Conservation (phyloP, 2,113 vertebrate genomes). For the Amblyopsis rosae region DNA sequence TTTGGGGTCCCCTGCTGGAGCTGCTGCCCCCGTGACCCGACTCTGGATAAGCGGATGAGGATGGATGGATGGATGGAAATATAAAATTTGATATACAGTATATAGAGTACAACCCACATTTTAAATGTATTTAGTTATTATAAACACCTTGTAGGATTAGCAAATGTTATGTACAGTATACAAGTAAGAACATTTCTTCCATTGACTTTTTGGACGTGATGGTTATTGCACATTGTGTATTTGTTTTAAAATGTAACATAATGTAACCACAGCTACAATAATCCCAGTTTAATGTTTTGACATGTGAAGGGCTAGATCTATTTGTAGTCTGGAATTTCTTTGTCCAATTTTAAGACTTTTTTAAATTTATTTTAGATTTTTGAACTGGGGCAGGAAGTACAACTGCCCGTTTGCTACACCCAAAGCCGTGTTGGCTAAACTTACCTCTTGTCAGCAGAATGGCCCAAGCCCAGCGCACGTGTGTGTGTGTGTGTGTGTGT, state of each 20-base stretch:
- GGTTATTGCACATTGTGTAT: not conserved
- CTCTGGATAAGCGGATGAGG: too few relatives aligned
- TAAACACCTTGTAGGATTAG: too few relatives aligned
- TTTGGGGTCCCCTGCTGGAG: too few relatives aligned
- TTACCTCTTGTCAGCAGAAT: constrained; percentile 37
- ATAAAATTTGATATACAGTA: too few relatives aligned
- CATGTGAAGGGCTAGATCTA: constrained; percentile 32
- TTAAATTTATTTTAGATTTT: too few relatives aligned
- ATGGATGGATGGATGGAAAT: too few relatives aligned
- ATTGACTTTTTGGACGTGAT: not conserved
- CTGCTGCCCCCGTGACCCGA: too few relatives aligned
- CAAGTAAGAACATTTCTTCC: too few relatives aligned
- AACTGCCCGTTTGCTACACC: constrained; percentile 40
- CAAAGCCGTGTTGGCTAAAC: constrained; percentile 29
- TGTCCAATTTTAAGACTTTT: constrained; percentile 6
- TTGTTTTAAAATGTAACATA: constrained; percentile 12
- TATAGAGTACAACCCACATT: too few relatives aligned
- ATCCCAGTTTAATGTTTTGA: constrained; percentile 30
- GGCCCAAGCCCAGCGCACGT: not conserved
- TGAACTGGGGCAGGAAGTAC: constrained; percentile 47
- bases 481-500: constrained; percentile 12
- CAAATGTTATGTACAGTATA: too few relatives aligned
- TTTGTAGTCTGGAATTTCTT: constrained; percentile 28
- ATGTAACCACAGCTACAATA: constrained; percentile 9
- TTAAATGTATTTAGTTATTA: too few relatives aligned